Conservation (phyloP, 2,888 invertebrate genomes). For the Drosophila suboccidentalis region DNA sequence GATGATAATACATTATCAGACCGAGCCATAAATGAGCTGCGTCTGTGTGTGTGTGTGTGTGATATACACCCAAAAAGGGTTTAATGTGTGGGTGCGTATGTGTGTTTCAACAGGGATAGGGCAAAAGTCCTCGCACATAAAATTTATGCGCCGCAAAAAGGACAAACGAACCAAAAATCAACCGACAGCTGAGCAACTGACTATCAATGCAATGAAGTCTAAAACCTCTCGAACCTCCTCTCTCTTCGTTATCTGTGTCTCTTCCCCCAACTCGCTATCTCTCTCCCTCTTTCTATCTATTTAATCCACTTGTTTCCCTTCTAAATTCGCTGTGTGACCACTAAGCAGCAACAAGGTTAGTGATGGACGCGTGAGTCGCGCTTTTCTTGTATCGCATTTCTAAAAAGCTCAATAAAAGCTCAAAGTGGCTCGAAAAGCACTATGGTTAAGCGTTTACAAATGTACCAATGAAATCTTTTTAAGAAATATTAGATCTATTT, state of each 20-base stretch:
- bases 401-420: neutral
- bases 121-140: slow-evolving; percentile 54
- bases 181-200: slow-evolving; percentile 62
- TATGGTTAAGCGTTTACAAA: neutral
- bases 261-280: neutral
- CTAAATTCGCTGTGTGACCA: slow-evolving; percentile 19
- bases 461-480: no score
- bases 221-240: slow-evolving; percentile 17
- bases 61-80: slow-evolving; percentile 53
- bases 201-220: slow-evolving; percentile 68
- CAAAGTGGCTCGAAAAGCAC: no score
- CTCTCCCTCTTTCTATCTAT: slow-evolving; percentile 12
- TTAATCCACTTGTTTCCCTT: slow-evolving; percentile 18
- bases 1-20: slow-evolving; percentile 62
- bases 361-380: slow-evolving; percentile 16
- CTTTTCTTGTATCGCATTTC: neutral
- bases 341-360: slow-evolving; percentile 16
- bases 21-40: slow-evolving; percentile 58
- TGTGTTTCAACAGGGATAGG: slow-evolving; percentile 15
- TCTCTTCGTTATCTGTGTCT: neutral
- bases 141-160: slow-evolving; percentile 74
- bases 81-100: slow-evolving; percentile 32
- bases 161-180: slow-evolving; percentile 64
- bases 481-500: no score
- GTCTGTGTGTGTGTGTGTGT: slow-evolving; percentile 15